Percentiles rank a stretch among this genome's conserved stretches.
These are phyloP conservation scores for Galemys pyrenaicus DNA, from an alignment of 2,113 vertebrate genomes.

Conservation along the genomic window DNA sequence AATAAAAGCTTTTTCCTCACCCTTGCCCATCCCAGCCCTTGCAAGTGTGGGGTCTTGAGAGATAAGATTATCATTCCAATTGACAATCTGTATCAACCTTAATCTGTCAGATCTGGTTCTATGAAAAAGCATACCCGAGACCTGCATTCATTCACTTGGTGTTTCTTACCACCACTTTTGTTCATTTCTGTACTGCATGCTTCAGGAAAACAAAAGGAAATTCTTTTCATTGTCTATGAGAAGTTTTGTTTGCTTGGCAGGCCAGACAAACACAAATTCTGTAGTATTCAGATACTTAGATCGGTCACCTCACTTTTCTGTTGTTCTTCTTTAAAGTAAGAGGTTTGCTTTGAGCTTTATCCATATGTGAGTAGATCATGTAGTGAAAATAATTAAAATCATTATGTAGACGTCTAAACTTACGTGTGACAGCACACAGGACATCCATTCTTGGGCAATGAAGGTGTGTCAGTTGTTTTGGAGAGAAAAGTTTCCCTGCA, in stretches of 20 bases:
- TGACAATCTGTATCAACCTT: fast-evolving
- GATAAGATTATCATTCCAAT: background rate
- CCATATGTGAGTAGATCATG: background rate
- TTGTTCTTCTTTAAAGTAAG: slow-evolving; percentile 17
- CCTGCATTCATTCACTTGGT: background rate
- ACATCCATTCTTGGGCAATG: background rate
- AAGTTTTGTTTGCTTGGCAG: background rate
- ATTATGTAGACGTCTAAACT: background rate
- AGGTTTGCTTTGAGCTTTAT: background rate
- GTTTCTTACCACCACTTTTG: background rate
- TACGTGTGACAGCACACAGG: background rate
- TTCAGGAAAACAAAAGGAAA: background rate
- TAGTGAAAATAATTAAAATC: background rate
- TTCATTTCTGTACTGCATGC: background rate
- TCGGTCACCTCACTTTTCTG: background rate
- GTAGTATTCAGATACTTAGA: background rate
- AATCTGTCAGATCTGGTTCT: background rate
- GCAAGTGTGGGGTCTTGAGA: background rate
- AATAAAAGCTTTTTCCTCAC: background rate
- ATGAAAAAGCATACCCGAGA: background rate
- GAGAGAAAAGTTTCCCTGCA: background rate
- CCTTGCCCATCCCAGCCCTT: background rate
- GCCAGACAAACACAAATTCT: background rate
- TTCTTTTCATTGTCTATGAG: background rate
- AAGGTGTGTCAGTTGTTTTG: background rate